These are phyloP conservation scores for Ictalurus furcatus DNA, from an alignment of 2,113 vertebrate species.

Conservation along the genomic window DNA sequence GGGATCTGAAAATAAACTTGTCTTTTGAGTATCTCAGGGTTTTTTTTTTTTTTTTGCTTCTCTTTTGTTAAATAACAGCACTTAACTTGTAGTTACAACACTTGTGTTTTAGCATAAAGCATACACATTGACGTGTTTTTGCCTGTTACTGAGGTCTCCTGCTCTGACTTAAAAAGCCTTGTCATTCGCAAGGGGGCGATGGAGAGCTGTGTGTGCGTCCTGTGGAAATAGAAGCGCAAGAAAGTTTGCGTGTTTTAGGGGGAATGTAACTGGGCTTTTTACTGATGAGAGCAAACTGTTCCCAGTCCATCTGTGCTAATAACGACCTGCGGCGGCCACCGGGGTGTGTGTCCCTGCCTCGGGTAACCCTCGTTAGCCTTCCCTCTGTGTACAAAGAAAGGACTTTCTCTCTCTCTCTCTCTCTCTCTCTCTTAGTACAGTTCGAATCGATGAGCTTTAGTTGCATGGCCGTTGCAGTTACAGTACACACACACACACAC, in stretches of 20 bases:
- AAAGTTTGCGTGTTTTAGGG: slow-evolving; percentile 4
- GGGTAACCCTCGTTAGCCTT: slow-evolving; percentile 19
- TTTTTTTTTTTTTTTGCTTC: not conserved
- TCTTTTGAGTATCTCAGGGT: not conserved
- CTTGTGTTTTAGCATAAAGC: not conserved
- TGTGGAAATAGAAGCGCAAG: not conserved
- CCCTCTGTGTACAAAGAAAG: slow-evolving; percentile 3
- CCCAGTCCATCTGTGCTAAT: slow-evolving; percentile 15
- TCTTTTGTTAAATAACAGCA: not conserved
- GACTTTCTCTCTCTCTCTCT: not conserved
- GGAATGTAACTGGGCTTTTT: not conserved
- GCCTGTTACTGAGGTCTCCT: not conserved
- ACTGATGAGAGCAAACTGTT: slow-evolving; percentile 21
- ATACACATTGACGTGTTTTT: not conserved
- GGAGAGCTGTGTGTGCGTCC: slow-evolving; percentile 57
- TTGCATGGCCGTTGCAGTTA: not conserved
- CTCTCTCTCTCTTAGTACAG: not conserved
- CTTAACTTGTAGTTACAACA: not conserved
- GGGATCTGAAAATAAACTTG: not conserved
- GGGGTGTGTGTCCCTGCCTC: slow-evolving; percentile 8
- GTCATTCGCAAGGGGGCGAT: slow-evolving; percentile 72
- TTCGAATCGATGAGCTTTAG: not conserved
- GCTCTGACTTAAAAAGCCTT: slow-evolving; percentile 39
- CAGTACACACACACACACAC: no score
- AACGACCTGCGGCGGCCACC: slow-evolving; percentile 18